A percentile compares a stretch with the other conserved stretches of the same genome.
These are phyloP conservation scores for Thamnophis elegans DNA, from an alignment of 2,797 vertebrate species.

Conservation along the genomic window DNA sequence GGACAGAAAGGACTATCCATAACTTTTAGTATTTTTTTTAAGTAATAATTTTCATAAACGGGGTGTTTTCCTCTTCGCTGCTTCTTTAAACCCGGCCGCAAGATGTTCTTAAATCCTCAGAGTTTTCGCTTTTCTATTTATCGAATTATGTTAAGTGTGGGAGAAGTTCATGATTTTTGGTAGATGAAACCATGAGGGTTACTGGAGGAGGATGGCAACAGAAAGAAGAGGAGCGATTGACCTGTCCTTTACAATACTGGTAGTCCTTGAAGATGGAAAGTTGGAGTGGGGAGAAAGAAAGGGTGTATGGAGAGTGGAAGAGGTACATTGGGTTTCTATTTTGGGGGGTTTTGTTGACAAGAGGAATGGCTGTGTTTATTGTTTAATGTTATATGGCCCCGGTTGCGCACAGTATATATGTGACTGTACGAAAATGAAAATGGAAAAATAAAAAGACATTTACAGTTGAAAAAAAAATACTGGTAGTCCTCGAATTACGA, in stretches of 20 bases:
- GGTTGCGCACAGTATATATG: too few species aligned
- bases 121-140: constrained; percentile 70
- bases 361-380: too few species aligned
- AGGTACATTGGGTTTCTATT: too few species aligned
- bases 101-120: constrained; percentile 57
- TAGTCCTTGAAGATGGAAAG: too few species aligned
- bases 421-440: too few species aligned
- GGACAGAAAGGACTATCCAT: constrained; percentile 66
- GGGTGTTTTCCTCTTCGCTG: constrained; percentile 27
- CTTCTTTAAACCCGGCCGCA: constrained; percentile 55
- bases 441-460: too few species aligned
- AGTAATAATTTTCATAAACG: constrained; percentile 62
- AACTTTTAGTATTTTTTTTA: constrained; percentile 64
- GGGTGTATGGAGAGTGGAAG: too few species aligned
- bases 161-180: not conserved
- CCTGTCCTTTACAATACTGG: constrained; percentile 66
- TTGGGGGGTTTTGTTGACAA: too few species aligned
- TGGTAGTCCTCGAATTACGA: too few species aligned
- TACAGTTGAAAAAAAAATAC: too few species aligned
- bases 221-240: constrained; percentile 63
- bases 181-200: not conserved
- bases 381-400: too few species aligned
- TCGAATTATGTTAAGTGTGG: constrained; percentile 65
- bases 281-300: too few species aligned
- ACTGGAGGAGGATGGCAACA: constrained; percentile 56